phyloP scores from a whole-genome alignment of 2,113 vertebrate genomes.

The Cebidichthys violaceus region DNA sequence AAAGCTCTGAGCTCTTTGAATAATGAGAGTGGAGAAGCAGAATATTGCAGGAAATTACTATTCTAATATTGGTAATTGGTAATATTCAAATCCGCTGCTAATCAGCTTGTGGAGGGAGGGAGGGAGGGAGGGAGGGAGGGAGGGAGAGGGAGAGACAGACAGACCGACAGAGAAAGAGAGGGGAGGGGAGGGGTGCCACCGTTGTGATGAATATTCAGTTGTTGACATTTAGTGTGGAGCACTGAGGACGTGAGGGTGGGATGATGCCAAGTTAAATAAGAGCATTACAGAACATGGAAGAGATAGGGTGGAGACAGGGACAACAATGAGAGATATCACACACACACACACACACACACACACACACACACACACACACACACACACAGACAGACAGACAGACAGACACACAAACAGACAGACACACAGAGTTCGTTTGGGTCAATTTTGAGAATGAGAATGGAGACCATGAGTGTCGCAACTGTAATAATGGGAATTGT shows the following conservation, averaged over 20 bases:
- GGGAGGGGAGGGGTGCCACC: constrained; percentile 51
- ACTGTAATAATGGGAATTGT: constrained; percentile 72
- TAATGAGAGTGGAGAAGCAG: constrained; percentile 47
- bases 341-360: constrained; percentile 33
- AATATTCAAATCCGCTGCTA: constrained; percentile 75
- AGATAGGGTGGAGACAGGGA: constrained; percentile 46
- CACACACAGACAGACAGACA: constrained; percentile 35
- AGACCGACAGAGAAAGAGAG: constrained; percentile 45
- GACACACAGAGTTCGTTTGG: constrained; percentile 43
- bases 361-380: constrained; percentile 20
- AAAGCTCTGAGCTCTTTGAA: constrained; percentile 24
- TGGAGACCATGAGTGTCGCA: constrained; percentile 50
- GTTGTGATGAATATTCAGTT: constrained; percentile 81
- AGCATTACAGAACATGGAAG: constrained; percentile 71
- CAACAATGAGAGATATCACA: constrained; percentile 47
- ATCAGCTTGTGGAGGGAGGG: constrained; percentile 62
- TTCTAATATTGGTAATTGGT: constrained; percentile 71
- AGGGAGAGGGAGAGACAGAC: constrained; percentile 37
- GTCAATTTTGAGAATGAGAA: constrained; percentile 64
- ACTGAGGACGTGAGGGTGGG: constrained; percentile 64
- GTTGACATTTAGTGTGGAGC: constrained; percentile 78
- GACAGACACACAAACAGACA: constrained; percentile 18
- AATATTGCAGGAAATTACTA: constrained; percentile 60
- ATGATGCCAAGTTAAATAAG: constrained; percentile 73
- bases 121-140: constrained; percentile 45